A percentile compares a stretch with the other conserved stretches of the same genome.
Evolutionary conservation across 2,797 vertebrate species (phyloP).

Genomic region (Cuniculus paca): DNA sequence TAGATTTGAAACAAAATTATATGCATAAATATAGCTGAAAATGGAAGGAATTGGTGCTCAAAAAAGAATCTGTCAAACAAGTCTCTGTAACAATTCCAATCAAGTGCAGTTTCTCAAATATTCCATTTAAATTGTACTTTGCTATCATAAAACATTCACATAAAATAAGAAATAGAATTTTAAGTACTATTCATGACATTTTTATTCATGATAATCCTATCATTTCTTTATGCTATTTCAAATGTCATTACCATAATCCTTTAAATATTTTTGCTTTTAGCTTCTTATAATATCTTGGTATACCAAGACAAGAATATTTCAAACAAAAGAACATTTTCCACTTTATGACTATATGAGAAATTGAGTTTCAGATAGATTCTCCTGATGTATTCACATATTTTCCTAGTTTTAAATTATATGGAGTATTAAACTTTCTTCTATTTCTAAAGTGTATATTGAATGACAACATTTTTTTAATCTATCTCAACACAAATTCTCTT

Average conservation of each 20-base stretch:
- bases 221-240: slow-evolving; percentile 73
- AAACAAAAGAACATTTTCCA: slow-evolving; percentile 76
- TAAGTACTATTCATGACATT: slow-evolving; percentile 67
- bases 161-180: slow-evolving; percentile 72
- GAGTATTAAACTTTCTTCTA: slow-evolving; percentile 65
- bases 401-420: slow-evolving; percentile 55
- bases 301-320: slow-evolving; percentile 74
- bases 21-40: slow-evolving; percentile 43
- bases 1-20: slow-evolving; percentile 7
- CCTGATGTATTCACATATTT: slow-evolving; percentile 52
- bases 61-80: slow-evolving; percentile 24
- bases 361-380: slow-evolving; percentile 69
- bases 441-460: slow-evolving; percentile 69
- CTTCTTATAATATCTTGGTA: slow-evolving; percentile 71
- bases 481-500: slow-evolving; percentile 63
- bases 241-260: slow-evolving; percentile 78
- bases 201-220: slow-evolving; percentile 80
- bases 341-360: slow-evolving; percentile 72
- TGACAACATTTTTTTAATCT: slow-evolving; percentile 68
- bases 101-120: slow-evolving; percentile 28
- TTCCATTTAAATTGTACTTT: slow-evolving; percentile 56
- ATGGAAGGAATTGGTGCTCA: slow-evolving; percentile 40
- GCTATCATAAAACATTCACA: slow-evolving; percentile 55
- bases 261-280: slow-evolving; percentile 78
- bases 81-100: slow-evolving; percentile 25